A percentile compares a stretch with the other conserved stretches of the same genome.
Conservation (phyloP, 2,113 vertebrate species). For the Gavialis gangeticus region DNA sequence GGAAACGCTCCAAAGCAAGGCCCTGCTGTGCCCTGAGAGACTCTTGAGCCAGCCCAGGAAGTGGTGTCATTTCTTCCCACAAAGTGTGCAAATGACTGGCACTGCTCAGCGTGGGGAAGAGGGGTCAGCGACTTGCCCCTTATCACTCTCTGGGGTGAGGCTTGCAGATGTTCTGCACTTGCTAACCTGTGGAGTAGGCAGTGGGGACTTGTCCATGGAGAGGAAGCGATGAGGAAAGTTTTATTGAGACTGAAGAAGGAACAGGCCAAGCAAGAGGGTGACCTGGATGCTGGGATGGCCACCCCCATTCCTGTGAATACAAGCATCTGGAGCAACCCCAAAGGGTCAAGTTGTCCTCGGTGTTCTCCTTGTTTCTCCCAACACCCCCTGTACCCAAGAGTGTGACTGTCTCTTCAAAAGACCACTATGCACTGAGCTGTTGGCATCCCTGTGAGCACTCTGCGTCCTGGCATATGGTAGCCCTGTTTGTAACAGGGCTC, state of each 20-base stretch:
- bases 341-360: not conserved
- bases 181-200: not conserved
- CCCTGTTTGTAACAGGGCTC: not conserved
- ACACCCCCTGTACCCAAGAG: not conserved
- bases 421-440: not conserved
- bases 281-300: not conserved
- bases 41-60: accelerated
- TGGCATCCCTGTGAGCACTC: not conserved
- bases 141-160: not conserved
- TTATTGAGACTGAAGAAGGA: not conserved
- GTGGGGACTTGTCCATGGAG: not conserved
- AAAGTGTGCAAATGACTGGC: accelerated
- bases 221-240: not conserved
- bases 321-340: not conserved
- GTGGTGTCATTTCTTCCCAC: not conserved
- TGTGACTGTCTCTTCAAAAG: not conserved
- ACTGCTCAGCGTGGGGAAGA: not conserved
- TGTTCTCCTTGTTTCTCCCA: not conserved
- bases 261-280: not conserved
- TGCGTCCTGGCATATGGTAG: not conserved
- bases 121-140: no score
- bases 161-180: not conserved
- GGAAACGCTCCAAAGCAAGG: not conserved
- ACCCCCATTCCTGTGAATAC: not conserved
- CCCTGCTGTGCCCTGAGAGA: not conserved